These are phyloP conservation scores for Indicator maculatus DNA, from an alignment of 2,113 vertebrate species.

Conservation along the genomic window DNA sequence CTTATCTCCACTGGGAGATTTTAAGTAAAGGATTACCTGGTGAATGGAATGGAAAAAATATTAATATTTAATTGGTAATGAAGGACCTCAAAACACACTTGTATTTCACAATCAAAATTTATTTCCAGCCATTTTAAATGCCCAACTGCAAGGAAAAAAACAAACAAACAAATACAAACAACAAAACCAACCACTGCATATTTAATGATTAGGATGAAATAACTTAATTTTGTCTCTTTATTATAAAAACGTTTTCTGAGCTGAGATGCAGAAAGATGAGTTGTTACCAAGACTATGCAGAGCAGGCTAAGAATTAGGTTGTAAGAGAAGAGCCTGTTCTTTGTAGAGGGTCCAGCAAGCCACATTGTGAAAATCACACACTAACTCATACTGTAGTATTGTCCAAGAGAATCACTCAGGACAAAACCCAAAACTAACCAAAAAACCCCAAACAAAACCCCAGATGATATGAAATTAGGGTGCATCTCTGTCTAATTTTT, in stretches of 20 bases:
- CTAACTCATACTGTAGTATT: neutral
- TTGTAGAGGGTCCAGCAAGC: neutral
- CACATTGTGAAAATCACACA: neutral
- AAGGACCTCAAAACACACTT: neutral
- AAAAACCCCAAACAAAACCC: too few species aligned
- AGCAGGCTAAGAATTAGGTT: neutral
- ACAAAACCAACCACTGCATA: neutral
- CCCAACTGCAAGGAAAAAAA: neutral
- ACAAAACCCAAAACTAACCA: neutral
- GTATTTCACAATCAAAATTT: neutral
- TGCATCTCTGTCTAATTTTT: neutral
- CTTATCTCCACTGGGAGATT: neutral
- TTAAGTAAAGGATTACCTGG: neutral
- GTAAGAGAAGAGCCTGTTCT: neutral
- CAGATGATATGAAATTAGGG: neutral
- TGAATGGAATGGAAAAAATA: neutral
- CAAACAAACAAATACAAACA: too few species aligned
- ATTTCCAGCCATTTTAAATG: neutral
- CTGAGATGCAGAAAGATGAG: neutral
- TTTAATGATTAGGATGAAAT: neutral
- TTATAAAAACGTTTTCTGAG: neutral
- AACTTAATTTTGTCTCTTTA: neutral
- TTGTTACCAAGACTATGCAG: neutral
- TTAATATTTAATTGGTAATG: neutral
- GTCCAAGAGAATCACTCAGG: neutral